Evolutionary conservation across 2,113 vertebrate species (phyloP), one percentile per base, ranked within the genome.

Genomic region (Halichoerus grypus): DNA sequence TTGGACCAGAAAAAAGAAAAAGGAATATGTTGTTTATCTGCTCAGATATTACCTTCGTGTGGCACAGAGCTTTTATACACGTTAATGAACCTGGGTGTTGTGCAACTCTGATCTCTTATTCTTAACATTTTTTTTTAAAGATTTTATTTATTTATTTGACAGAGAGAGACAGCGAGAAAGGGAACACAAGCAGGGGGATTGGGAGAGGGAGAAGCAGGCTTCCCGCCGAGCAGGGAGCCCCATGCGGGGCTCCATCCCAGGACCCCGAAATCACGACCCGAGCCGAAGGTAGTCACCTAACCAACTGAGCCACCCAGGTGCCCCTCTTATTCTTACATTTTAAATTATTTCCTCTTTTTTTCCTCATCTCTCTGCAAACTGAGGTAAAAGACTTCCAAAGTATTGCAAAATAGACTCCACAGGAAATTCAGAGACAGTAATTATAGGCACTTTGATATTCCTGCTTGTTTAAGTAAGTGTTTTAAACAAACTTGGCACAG

Each of bases 351-450:
- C 4, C n/a, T 93, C 53, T 84, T 85, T 71, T 63, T 87, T 28
- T 19, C 57, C 28, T 82, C 22, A 72, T 61, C 42, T 91, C 91
- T 81, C 65, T 80, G 15, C 67, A 96, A 92, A 95, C 82, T 91
- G 28, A 39, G 49, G 21, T 92, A 86, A 97, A 96, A 95, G 55
- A 86, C 59, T 94, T 94, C 39, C 49, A 94, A 95, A 92, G n/a
- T 63, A 74, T 21, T 82, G 42, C 61, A 92, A 96, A 97, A 96
- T n/a, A 95, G 69, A 74, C 49, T 71, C 72, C 42, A 85, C 69
- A 96, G 96, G 87, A 97, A 97, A 97, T 59, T 83, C 90, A 92
- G 79, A 72, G 74, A 77, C 21, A 57, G 83, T 92, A 97, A 94
- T 97, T 96, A 79, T 33, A 74, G 39, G 76, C 7, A 39, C 14